A percentile compares a stretch with the other conserved stretches of the same genome.
Evolutionary conservation across 2,888 invertebrate species (phyloP).

Genomic region (Mythimna vitellina): DNA sequence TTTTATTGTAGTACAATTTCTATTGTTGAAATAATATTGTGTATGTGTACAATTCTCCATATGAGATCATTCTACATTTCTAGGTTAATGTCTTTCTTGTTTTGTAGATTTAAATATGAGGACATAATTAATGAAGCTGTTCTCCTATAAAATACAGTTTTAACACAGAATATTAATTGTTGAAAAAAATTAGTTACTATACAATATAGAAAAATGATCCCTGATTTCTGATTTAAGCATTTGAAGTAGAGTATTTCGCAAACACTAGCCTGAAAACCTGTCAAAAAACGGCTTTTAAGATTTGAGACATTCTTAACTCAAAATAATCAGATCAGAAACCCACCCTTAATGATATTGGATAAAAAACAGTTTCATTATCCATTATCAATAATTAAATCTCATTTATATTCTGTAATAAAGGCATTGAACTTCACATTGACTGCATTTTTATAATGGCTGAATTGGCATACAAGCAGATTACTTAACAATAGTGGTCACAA

Average conservation of each 20-base stretch:
- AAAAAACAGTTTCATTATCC: slow-evolving; percentile 3
- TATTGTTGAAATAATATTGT: slow-evolving; percentile 32
- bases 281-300: too few relatives aligned
- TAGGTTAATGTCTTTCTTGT: slow-evolving; percentile 56
- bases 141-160: neutral
- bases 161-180: neutral
- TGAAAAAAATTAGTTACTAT: neutral
- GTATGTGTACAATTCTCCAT: slow-evolving; percentile 18
- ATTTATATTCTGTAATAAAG: slow-evolving; percentile 16
- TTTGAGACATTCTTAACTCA: too few relatives aligned
- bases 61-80: slow-evolving; percentile 41
- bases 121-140: slow-evolving; percentile 7
- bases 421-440: slow-evolving; percentile 31
- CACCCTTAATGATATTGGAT: neutral
- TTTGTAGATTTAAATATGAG: slow-evolving; percentile 19
- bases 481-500: slow-evolving; percentile 15
- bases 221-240: too few relatives aligned
- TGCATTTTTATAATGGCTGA: slow-evolving; percentile 27
- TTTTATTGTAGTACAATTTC: slow-evolving; percentile 6
- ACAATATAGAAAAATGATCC: neutral
- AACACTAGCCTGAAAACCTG: too few relatives aligned
- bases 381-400: neutral
- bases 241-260: too few relatives aligned
- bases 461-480: slow-evolving; percentile 2
- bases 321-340: too few relatives aligned